Conservation (phyloP, 2,113 vertebrate species). For the Candoia aspera region DNA sequence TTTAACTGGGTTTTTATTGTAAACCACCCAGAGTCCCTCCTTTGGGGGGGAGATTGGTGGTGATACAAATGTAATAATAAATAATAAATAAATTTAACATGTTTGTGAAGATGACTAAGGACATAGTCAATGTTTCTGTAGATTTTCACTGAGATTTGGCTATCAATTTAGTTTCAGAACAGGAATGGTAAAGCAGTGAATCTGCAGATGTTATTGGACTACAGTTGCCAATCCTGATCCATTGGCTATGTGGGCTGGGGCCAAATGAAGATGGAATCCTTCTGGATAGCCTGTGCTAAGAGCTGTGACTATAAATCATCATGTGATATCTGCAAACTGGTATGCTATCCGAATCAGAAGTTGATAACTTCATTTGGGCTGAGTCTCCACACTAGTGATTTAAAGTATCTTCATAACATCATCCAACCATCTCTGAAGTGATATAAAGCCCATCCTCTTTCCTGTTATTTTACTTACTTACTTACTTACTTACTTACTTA, state of each 20-base stretch:
- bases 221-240: neutral
- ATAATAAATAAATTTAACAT: too few relatives aligned
- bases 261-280: neutral
- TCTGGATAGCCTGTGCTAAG: neutral
- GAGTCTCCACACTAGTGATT: neutral
- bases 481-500: too few relatives aligned
- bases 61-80: too few relatives aligned
- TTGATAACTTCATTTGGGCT: neutral
- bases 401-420: neutral
- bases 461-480: too few relatives aligned
- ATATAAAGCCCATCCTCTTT: neutral
- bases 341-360: neutral
- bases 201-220: neutral
- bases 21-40: too few relatives aligned
- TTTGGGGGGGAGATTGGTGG: too few relatives aligned
- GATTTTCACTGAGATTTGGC: neutral
- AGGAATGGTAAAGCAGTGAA: neutral
- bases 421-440: neutral
- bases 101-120: neutral
- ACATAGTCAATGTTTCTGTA: neutral
- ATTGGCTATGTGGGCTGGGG: neutral
- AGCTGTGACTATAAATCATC: neutral
- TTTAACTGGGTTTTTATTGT: too few relatives aligned
- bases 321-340: neutral
- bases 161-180: neutral